phyloP scores from a whole-genome alignment of 2,797 vertebrate species.

The Pangasius krempfi region DNA sequence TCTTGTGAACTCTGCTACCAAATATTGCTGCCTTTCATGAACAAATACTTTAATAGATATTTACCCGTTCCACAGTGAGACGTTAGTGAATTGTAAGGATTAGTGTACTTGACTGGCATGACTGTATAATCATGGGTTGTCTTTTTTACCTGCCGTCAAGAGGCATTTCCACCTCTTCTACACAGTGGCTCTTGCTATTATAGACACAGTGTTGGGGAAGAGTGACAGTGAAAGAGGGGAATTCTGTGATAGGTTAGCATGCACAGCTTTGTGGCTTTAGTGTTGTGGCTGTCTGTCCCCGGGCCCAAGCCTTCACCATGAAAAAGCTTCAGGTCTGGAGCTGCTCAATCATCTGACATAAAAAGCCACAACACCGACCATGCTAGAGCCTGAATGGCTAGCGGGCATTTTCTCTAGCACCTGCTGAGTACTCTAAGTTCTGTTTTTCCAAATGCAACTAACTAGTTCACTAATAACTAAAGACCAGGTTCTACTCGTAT shows the following conservation, averaged over 20 bases:
- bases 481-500: background rate
- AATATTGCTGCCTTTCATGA: constrained; percentile 32
- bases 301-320: constrained; percentile 64
- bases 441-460: background rate
- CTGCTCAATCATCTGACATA: constrained; percentile 21
- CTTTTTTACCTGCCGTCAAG: constrained; percentile 57
- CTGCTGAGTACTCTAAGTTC: background rate
- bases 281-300: constrained; percentile 71
- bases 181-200: constrained; percentile 75
- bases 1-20: constrained; percentile 29
- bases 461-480: background rate
- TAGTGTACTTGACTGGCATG: constrained; percentile 67
- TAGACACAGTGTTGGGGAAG: constrained; percentile 75
- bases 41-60: constrained; percentile 52
- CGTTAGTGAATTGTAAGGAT: constrained; percentile 68
- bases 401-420: constrained; percentile 35
- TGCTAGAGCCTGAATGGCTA: constrained; percentile 52
- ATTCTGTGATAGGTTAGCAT: constrained; percentile 76
- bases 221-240: constrained; percentile 65
- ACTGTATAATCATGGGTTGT: constrained; percentile 63
- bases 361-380: constrained; percentile 68
- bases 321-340: constrained; percentile 75
- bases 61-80: constrained; percentile 36
- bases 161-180: constrained; percentile 65
- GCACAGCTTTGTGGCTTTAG: constrained; percentile 76